Base-by-base conservation (phyloP, 1,140 invertebrate genomes). In the Antheraea mylitta region DNA sequence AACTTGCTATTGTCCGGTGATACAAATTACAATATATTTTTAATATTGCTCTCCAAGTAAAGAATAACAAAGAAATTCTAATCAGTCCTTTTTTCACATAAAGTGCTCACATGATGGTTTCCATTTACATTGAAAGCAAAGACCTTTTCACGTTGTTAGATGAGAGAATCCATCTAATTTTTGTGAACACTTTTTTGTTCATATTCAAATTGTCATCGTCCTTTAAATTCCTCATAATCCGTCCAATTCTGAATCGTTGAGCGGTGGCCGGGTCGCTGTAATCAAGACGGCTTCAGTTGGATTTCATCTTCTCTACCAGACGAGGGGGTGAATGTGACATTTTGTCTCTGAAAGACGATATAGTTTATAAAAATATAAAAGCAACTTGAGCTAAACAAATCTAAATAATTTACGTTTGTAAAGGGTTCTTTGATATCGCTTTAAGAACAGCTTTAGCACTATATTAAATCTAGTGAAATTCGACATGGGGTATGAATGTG, bases 201-300 rank as follows among this genome's bases (percentile, higher is more conserved):
- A 88, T 87, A 89, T 86, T 90, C 86, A 89, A 90, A 87, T 90
- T 82, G 88, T 90, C 87, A 84, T 90, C 84, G 86, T 80, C 78
- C 80, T 89, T 87, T 88, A 89, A 90, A 92, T 85, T 92, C 87
- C 86, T 90, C 86, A 90, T 92, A 92, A 90, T 92, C 87, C 90
- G 81, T 85, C 83, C 88, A 90, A 92, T 92, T 89, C 80, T 87
- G 85, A 84, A 84, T 82, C 81, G 85, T 82, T 76, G 83, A 80
- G 86, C 73, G 80, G 78, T 78, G 80, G 81, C 79, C 82, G 87
- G 82, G 81, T 82, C 86, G 87, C 77, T 78, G 86, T 87, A 90
- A 91, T 91, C 85, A 86, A 87, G 87, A 85, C 82, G 85, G 86
- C 84, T 90, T 87, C 83, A 86, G 75, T 71, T 80, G 86, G 87